Base-by-base conservation (phyloP, 2,113 vertebrate genomes). In the Dunckerocampus dactyliophorus region DNA sequence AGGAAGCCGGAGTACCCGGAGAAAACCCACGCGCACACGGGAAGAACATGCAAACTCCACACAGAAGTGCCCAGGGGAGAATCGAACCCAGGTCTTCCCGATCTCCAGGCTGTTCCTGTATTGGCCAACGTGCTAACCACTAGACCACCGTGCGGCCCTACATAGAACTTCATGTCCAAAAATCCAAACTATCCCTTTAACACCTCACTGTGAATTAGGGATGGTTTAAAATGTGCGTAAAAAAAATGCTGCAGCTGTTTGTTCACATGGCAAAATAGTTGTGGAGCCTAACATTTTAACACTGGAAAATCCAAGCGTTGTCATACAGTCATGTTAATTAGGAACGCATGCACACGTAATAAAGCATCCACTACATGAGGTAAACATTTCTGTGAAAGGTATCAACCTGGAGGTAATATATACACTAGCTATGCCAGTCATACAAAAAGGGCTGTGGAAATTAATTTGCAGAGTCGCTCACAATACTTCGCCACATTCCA, bases 401-500 rank as follows among this genome's bases (percentile, higher is more conserved):
- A 1, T 66, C 24, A 47, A 59, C 11, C 42, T 39, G 3, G 60
- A 65, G 60, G 59, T 61, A 11, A 12, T 15, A 37, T 60, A 19
- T 24, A 46, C 28, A 47, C 20, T 50, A 3, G 50, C 62, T 49
- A 58, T 47, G 10, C 24, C 11, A 37, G 17, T 47, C 3, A 63
- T 53, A 63, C n/a, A 37, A 39, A 47, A 59, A 28, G 16, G 34
- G 9, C 10, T 63, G 15, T 42, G n/a, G 9, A 12, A 34, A 0
- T 17, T 45, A 5, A 21, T 54, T n/a, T 31, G 56, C 54, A 15
- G 50, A 65, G 47, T 19, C 6, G 15, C 42, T 50, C 20, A 47
- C 24, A 42, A 48, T 16, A 48, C 15, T 17, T 15, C 10, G 15
- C 17, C 13, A 53, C 51, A 56, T 39, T 39, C 37, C 55, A 45